These are phyloP conservation scores for Leptonema lineaticorne DNA, from an alignment of 1,140 invertebrate species.

Conservation along the genomic window DNA sequence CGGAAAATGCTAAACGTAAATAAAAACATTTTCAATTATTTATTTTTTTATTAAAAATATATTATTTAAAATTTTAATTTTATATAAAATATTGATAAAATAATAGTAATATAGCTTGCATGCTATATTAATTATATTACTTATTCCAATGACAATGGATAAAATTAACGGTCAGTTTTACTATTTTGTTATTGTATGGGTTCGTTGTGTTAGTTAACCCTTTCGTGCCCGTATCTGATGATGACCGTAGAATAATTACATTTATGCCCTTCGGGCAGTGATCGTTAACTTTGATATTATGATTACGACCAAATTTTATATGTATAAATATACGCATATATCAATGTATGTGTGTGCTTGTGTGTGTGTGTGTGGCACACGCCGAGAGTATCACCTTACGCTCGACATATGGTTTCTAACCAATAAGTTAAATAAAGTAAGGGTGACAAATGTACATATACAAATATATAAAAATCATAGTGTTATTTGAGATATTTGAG, in stretches of 20 bases:
- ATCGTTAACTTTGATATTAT: constrained; percentile 12
- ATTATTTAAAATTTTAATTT: too few relatives aligned
- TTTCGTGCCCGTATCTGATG: constrained; percentile 1
- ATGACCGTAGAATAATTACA: constrained; percentile 15
- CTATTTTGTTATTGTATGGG: constrained; percentile 3
- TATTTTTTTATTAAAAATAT: too few relatives aligned
- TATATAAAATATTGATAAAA: too few relatives aligned
- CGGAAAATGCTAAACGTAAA: too few relatives aligned
- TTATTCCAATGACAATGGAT: too few relatives aligned
- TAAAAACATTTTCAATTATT: too few relatives aligned
- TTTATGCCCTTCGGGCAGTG: constrained; percentile 5
- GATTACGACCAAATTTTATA: too few relatives aligned
- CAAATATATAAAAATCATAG: neutral
- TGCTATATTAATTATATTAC: too few relatives aligned
- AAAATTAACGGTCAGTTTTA: too few relatives aligned
- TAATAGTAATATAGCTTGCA: too few relatives aligned
- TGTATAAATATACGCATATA: too few relatives aligned
- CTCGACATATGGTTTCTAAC: constrained; percentile 14
- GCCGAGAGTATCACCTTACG: constrained; percentile 5
- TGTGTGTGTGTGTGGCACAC: neutral
- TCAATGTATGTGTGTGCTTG: neutral
- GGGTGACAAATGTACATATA: neutral
- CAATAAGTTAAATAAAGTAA: constrained; percentile 7
- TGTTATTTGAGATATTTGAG: neutral
- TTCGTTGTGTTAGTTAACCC: neutral